These are phyloP conservation scores for Theodoxus fluviatilis DNA, from an alignment of 2,888 invertebrate genomes.

Conservation along the genomic window DNA sequence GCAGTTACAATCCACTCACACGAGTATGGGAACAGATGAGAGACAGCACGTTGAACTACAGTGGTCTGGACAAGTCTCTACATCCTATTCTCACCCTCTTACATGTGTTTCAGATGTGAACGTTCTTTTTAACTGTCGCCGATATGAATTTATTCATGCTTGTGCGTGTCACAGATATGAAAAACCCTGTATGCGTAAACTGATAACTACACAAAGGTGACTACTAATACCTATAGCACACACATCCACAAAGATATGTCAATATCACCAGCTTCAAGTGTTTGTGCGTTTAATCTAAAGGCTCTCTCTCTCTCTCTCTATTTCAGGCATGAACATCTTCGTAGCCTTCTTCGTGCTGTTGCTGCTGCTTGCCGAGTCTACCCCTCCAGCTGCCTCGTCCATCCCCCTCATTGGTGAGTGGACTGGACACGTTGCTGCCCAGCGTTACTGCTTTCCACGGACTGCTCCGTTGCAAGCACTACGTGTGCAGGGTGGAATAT, in stretches of 20 bases:
- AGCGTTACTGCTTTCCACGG: too few relatives aligned
- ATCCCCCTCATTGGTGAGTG: slow-evolving; percentile 61
- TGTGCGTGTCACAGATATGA: neutral
- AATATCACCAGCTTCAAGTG: neutral
- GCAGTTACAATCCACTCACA: too few relatives aligned
- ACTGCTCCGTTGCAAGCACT: too few relatives aligned
- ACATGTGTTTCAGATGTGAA: too few relatives aligned
- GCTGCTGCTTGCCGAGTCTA: slow-evolving; percentile 62
- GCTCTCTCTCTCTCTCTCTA: too few relatives aligned
- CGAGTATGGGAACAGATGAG: too few relatives aligned
- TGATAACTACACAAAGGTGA: neutral
- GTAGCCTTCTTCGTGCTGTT: slow-evolving; percentile 65
- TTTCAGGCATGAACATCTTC: slow-evolving; percentile 65
- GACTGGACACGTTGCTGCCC: too few relatives aligned
- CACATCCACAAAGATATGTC: neutral
- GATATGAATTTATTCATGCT: neutral
- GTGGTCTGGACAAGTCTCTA: too few relatives aligned
- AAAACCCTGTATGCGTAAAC: neutral
- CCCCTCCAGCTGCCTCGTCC: slow-evolving; percentile 62
- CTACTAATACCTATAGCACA: neutral
- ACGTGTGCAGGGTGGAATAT: too few relatives aligned
- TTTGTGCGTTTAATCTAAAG: too few relatives aligned
- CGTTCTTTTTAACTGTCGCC: neutral
- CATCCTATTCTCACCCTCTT: too few relatives aligned
- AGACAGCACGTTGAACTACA: too few relatives aligned